A percentile compares a stretch with the other conserved stretches of the same genome.
phyloP scores from a whole-genome alignment of 92 coral and sea anemone species.

The Hydrozoanthus gracilis region DNA sequence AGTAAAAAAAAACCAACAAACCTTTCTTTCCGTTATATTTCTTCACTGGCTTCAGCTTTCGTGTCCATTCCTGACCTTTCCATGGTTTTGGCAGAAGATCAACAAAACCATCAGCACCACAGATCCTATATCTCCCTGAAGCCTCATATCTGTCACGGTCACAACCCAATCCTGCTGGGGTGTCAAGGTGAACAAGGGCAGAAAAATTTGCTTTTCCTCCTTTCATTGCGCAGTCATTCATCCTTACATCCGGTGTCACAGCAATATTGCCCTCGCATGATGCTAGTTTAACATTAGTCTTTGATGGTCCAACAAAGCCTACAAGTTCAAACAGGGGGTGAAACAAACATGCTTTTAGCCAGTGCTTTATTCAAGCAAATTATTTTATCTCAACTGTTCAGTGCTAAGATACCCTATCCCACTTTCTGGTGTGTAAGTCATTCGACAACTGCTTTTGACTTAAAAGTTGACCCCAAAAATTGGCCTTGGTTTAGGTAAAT shows the following conservation, averaged over 20 bases:
- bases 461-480: too few species aligned
- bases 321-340: neutral
- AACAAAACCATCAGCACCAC: conserved; percentile 78
- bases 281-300: conserved; percentile 55
- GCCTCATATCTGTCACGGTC: conserved; percentile 89
- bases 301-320: conserved; percentile 71
- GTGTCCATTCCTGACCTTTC: conserved; percentile 80
- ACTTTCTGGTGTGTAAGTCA: too few species aligned
- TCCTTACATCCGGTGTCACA: conserved; percentile 69
- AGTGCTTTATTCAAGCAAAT: too few species aligned
- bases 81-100: conserved; percentile 86
- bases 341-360: too few species aligned
- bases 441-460: too few species aligned
- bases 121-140: conserved; percentile 80
- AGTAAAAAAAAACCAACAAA: conserved; percentile 12
- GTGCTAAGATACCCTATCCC: too few species aligned
- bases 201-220: conserved; percentile 67
- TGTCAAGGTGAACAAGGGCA: conserved; percentile 72
- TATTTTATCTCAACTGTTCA: too few species aligned
- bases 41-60: conserved; percentile 41
- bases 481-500: too few species aligned
- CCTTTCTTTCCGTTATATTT: conserved; percentile 48
- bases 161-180: conserved; percentile 80
- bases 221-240: conserved; percentile 75
- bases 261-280: conserved; percentile 79